Percentiles rank a stretch among this genome's conserved stretches.
phyloP scores from a whole-genome alignment of 2,797 vertebrate genomes.

The Sebastes variabilis region DNA sequence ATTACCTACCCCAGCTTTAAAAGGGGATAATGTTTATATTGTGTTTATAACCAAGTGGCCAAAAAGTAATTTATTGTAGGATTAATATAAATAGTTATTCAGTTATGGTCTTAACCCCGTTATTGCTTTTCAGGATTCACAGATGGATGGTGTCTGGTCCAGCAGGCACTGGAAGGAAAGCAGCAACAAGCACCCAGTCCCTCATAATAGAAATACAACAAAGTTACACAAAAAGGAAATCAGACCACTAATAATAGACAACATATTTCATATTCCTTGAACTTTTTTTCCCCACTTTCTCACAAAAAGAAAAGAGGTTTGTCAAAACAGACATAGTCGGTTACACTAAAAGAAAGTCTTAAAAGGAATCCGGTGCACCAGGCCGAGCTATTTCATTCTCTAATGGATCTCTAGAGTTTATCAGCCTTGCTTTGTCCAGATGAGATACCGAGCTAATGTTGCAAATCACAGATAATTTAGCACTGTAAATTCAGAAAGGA shows the following conservation, averaged over 20 bases:
- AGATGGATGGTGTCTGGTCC: not conserved
- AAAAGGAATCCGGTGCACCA: constrained; percentile 28
- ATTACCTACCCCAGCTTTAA: not conserved
- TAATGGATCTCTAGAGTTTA: constrained; percentile 60
- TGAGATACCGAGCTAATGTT: constrained; percentile 61
- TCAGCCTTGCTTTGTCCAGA: constrained; percentile 56
- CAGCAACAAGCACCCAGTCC: not conserved
- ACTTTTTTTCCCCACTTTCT: not conserved
- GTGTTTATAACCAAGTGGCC: not conserved
- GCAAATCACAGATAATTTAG: constrained; percentile 56
- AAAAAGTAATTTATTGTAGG: not conserved
- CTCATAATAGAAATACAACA: not conserved
- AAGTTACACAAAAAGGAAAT: not conserved
- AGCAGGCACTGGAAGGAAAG: not conserved
- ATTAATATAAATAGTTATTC: not conserved
- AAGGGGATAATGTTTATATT: not conserved
- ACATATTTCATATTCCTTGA: not conserved
- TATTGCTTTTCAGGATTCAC: not conserved
- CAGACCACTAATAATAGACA: not conserved
- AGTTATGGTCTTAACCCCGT: not conserved
- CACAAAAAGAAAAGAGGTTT: not conserved
- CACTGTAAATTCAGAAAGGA: constrained; percentile 24
- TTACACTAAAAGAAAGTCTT: constrained; percentile 12
- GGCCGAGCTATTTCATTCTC: constrained; percentile 58
- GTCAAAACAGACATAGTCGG: not conserved